Percentiles rank a stretch among this genome's conserved stretches.
Conservation (phyloP, 2,113 vertebrate species). For the Poeciliopsis prolifica region DNA sequence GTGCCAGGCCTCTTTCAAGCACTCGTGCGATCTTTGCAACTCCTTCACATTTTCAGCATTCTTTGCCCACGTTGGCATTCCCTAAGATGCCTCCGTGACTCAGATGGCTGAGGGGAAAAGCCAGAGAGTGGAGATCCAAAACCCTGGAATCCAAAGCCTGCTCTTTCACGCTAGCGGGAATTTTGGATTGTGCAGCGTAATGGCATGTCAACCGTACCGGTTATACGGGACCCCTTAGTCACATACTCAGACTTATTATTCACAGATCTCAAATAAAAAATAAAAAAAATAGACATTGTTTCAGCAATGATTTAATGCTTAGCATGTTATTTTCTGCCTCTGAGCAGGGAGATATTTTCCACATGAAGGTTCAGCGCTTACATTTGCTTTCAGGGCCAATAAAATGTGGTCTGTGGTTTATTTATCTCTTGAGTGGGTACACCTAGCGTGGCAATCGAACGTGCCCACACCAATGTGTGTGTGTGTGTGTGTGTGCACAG, state of each 20-base stretch:
- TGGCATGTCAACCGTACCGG: conserved; percentile 31
- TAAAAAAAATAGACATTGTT: conserved; percentile 58
- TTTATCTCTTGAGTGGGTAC: conserved; percentile 52
- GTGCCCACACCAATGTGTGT: conserved; percentile 18
- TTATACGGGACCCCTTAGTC: conserved; percentile 50
- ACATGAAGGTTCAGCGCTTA: conserved; percentile 50
- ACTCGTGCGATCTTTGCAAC: conserved; percentile 43
- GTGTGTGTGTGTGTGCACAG: not conserved
- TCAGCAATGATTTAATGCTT: conserved; percentile 53
- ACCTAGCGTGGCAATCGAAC: conserved; percentile 51
- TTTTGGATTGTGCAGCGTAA: conserved; percentile 45
- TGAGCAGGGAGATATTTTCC: conserved; percentile 50
- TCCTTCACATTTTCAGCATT: conserved; percentile 56
- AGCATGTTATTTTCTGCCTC: conserved; percentile 39
- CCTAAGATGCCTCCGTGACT: conserved; percentile 45
- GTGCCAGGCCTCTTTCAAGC: conserved; percentile 27
- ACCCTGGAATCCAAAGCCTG: conserved; percentile 11
- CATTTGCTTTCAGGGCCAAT: conserved; percentile 48
- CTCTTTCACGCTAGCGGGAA: conserved; percentile 44
- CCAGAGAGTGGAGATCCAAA: conserved; percentile 38
- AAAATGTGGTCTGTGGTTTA: conserved; percentile 36
- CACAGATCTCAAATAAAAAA: conserved; percentile 62
- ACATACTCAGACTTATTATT: conserved; percentile 53
- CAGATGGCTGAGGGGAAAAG: conserved; percentile 34
- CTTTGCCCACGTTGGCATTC: conserved; percentile 51